A percentile compares a stretch with the other conserved stretches of the same genome.
Evolutionary conservation across 1,140 invertebrate genomes (phyloP).

Genomic region (Propsilocerus akamusi): DNA sequence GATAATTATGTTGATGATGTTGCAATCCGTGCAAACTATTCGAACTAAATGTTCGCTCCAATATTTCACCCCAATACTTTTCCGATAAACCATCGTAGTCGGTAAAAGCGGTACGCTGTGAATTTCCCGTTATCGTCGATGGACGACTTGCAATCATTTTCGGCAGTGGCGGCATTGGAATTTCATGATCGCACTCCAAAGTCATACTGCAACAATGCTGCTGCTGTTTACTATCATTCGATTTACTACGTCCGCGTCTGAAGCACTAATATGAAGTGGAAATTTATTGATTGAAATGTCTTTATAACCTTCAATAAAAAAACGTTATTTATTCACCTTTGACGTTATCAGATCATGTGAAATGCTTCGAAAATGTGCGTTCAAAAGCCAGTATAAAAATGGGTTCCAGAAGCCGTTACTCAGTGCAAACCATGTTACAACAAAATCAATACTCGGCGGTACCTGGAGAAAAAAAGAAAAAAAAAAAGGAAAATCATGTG

Average conservation of each 20-base stretch:
- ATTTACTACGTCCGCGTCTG: background rate
- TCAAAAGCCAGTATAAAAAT: conserved; percentile 70
- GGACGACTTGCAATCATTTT: conserved; percentile 9
- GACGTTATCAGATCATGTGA: conserved; percentile 52
- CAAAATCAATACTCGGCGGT: conserved; percentile 58
- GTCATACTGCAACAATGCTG: conserved; percentile 24
- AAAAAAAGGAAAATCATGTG: too few relatives aligned
- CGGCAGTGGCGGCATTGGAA: conserved; percentile 20
- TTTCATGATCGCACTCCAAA: conserved; percentile 22
- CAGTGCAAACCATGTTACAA: conserved; percentile 67
- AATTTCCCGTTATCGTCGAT: conserved; percentile 16
- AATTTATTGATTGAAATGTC: too few relatives aligned
- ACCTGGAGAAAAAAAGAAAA: conserved; percentile 35
- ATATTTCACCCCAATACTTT: conserved; percentile 57
- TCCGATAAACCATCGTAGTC: conserved; percentile 50
- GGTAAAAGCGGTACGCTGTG: conserved; percentile 22
- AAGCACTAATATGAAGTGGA: too few relatives aligned
- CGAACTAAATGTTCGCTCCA: conserved; percentile 48
- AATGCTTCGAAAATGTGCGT: conserved; percentile 64
- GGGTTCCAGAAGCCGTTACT: conserved; percentile 79
- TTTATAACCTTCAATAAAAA: background rate
- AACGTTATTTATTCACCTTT: conserved; percentile 33
- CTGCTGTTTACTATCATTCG: conserved; percentile 15
- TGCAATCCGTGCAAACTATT: conserved; percentile 44
- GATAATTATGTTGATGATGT: conserved; percentile 20